Conservation (phyloP, 1,140 invertebrate species). For the Drosophila pectinifera region DNA sequence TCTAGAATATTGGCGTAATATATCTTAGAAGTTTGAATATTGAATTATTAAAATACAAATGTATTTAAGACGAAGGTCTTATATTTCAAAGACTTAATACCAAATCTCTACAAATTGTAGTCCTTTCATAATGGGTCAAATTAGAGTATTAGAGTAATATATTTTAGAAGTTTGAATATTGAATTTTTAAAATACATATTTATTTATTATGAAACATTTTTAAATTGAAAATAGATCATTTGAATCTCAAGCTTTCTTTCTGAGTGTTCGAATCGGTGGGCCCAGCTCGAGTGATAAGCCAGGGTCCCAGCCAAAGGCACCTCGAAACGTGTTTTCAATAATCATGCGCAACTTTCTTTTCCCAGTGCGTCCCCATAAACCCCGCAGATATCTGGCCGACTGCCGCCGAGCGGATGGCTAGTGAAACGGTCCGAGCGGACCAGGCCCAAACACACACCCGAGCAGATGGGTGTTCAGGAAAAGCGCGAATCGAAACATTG, state of each 20-base stretch:
- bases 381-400: constrained; percentile 22
- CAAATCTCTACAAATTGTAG: too few relatives aligned
- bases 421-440: constrained; percentile 36
- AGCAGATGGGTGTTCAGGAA: constrained; percentile 8
- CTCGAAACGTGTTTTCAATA: constrained; percentile 74
- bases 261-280: constrained; percentile 17
- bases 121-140: neutral
- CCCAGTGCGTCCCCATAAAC: constrained; percentile 36
- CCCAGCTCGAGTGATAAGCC: constrained; percentile 38
- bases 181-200: too few relatives aligned
- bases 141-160: neutral
- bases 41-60: too few relatives aligned
- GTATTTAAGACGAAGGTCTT: neutral
- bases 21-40: neutral
- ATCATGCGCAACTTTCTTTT: constrained; percentile 81
- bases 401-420: constrained; percentile 34
- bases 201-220: neutral
- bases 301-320: constrained; percentile 22
- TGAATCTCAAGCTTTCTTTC: constrained; percentile 9
- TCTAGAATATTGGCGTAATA: neutral
- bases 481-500: constrained; percentile 14
- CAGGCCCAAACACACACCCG: too few relatives aligned
- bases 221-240: neutral
- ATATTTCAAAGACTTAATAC: too few relatives aligned
- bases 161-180: too few relatives aligned